These are phyloP conservation scores for Anhinga rufa DNA, from an alignment of 2,113 vertebrate genomes.

Conservation along the genomic window DNA sequence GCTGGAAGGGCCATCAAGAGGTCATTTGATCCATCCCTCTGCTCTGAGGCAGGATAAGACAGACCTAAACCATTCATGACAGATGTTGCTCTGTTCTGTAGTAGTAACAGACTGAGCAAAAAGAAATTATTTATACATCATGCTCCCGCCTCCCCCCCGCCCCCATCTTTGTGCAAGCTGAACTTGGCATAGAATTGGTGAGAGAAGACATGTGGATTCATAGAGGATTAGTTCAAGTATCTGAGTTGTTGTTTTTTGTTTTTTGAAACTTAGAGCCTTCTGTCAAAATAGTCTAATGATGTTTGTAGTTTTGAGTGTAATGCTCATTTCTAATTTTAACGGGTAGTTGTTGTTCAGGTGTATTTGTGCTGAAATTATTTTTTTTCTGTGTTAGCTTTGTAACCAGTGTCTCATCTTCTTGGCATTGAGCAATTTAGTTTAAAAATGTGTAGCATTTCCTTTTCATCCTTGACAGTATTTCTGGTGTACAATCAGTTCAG, in stretches of 20 bases:
- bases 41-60: background rate
- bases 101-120: background rate
- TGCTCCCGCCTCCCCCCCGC: accelerated
- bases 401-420: background rate
- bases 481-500: background rate
- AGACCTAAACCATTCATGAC: background rate
- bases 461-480: background rate
- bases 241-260: background rate
- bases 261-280: background rate
- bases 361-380: background rate
- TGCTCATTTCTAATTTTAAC: background rate
- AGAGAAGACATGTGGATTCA: background rate
- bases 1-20: background rate
- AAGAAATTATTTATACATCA: background rate
- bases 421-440: background rate
- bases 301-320: background rate
- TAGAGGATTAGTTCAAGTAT: background rate
- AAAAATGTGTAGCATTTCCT: slow-evolving; percentile 8
- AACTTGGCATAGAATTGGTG: background rate
- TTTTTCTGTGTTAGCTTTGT: background rate
- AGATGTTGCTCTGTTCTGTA: background rate
- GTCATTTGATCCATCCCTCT: background rate
- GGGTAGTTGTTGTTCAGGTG: background rate
- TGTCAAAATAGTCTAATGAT: background rate
- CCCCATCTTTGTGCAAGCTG: background rate